Percentiles rank a stretch among this genome's conserved stretches.
Conservation (phyloP, 2,888 invertebrate species). For the Drosophila suboccidentalis region DNA sequence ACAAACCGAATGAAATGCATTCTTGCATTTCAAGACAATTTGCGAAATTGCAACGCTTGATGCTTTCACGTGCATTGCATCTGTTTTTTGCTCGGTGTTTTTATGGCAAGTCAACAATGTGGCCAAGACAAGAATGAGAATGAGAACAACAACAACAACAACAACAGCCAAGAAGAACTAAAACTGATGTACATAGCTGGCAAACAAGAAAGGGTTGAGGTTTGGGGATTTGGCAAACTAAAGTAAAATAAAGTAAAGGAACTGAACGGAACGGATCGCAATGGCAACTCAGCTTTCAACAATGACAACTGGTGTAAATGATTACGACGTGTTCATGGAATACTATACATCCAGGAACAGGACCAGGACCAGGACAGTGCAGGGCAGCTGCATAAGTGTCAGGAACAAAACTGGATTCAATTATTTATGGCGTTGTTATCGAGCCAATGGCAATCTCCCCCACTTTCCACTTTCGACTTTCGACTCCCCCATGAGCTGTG, state of each 20-base stretch:
- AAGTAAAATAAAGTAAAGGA: conserved; percentile 23
- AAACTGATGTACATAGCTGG: conserved; percentile 17
- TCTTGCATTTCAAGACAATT: conserved; percentile 78
- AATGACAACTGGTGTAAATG: conserved; percentile 77
- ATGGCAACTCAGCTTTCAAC: conserved; percentile 49
- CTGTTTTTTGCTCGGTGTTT: conserved; percentile 56
- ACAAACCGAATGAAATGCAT: conserved; percentile 70
- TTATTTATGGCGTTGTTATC: conserved; percentile 65
- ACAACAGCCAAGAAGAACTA: conserved; percentile 14
- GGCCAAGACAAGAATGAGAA: conserved; percentile 46
- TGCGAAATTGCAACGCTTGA: conserved; percentile 77
- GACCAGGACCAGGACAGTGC: neutral
- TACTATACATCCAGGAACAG: conserved; percentile 26
- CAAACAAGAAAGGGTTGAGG: conserved; percentile 1
- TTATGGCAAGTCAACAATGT: conserved; percentile 76
- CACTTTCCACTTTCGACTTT: conserved; percentile 7
- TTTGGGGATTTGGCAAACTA: conserved; percentile 16
- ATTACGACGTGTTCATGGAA: conserved; percentile 72
- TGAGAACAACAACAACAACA: conserved; percentile 26
- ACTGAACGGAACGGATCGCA: conserved; percentile 12
- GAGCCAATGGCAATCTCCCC: conserved; percentile 47
- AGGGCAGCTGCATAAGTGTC: conserved; percentile 71
- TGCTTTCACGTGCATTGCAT: conserved; percentile 76
- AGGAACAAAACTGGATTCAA: conserved; percentile 68
- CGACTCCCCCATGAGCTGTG: neutral